A percentile compares a stretch with the other conserved stretches of the same genome.
phyloP scores from a whole-genome alignment of 2,113 vertebrate species.

The Myotis brandtii region DNA sequence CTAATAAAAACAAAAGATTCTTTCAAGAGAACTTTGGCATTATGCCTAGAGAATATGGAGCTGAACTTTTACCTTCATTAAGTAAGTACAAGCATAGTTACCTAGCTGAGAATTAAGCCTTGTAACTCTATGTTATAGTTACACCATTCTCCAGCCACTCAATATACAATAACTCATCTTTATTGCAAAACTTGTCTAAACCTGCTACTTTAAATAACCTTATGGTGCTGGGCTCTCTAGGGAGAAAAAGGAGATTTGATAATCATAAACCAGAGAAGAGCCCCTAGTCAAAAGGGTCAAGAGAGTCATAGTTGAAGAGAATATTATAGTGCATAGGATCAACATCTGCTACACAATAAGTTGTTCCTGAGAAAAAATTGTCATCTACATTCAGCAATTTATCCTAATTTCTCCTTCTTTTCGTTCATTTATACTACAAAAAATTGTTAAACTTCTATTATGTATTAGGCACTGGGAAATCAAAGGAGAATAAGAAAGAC shows the following conservation, averaged over 20 bases:
- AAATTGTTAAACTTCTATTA: neutral
- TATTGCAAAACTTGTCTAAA: constrained; percentile 8
- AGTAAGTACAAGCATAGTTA: constrained; percentile 35
- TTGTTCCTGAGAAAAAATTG: neutral
- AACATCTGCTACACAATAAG: neutral
- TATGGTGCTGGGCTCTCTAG: neutral
- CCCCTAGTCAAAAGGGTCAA: neutral
- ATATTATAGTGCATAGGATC: neutral
- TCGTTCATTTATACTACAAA: constrained; percentile 10
- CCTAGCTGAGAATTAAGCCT: constrained; percentile 47
- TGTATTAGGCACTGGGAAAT: neutral
- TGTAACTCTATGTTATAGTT: neutral
- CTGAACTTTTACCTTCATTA: neutral
- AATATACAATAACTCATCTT: constrained; percentile 3
- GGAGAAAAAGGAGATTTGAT: neutral
- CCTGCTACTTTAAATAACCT: neutral
- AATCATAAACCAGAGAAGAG: neutral
- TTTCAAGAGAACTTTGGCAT: constrained; percentile 80
- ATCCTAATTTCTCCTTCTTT: neutral
- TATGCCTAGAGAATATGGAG: neutral
- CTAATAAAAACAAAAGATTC: constrained; percentile 78
- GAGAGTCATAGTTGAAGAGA: neutral
- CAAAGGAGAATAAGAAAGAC: neutral
- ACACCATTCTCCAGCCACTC: neutral
- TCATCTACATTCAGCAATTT: neutral